Conservation (phyloP, 2,797 vertebrate species). For the Alexandromys oeconomus region DNA sequence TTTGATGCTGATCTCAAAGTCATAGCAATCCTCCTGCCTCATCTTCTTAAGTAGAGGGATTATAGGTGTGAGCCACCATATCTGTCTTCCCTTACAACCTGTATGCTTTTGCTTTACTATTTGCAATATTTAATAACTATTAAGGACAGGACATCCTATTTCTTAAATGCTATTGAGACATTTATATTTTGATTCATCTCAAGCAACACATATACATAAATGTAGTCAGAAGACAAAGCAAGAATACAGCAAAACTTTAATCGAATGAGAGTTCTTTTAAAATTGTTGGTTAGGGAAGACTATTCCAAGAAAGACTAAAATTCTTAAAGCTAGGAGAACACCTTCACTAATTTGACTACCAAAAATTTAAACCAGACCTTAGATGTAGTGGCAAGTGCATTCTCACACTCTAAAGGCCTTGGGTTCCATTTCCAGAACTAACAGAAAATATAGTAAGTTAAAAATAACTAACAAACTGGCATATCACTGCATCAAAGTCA, state of each 20-base stretch:
- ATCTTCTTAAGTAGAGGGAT: not conserved
- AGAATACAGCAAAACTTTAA: constrained; percentile 23
- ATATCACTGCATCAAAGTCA: not conserved
- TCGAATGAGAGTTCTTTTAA: not conserved
- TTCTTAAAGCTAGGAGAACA: not conserved
- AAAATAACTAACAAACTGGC: too few relatives aligned
- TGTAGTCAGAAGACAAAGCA: not conserved
- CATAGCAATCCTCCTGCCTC: not conserved
- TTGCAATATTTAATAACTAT: not conserved
- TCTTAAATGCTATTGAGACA: not conserved
- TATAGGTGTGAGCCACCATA: not conserved
- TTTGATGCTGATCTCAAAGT: not conserved
- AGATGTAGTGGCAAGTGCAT: too few relatives aligned
- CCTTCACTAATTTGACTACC: not conserved
- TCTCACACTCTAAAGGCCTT: not conserved
- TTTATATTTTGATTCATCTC: not conserved
- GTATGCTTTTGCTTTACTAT: not conserved
- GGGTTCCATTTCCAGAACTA: not conserved
- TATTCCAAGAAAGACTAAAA: not conserved
- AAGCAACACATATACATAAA: not conserved
- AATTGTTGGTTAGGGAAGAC: not conserved
- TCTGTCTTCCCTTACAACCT: not conserved
- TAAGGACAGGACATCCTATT: not conserved
- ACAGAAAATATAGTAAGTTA: not conserved
- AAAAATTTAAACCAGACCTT: not conserved